These are phyloP conservation scores for Petroica traversi DNA, from an alignment of 2,113 vertebrate genomes.

Conservation along the genomic window DNA sequence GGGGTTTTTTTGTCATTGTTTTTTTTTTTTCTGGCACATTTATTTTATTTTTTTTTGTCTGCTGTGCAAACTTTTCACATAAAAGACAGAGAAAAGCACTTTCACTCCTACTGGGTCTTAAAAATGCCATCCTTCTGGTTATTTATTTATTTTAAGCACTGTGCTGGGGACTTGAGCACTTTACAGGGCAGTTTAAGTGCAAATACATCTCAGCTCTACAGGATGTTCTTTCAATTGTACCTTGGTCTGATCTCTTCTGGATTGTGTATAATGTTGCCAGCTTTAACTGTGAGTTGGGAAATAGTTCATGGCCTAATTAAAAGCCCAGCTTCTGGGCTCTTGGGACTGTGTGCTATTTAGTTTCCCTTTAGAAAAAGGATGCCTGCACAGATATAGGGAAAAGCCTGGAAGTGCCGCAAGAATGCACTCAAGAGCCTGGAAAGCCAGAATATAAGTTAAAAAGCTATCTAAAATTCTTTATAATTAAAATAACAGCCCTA, in stretches of 20 bases:
- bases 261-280: background rate
- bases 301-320: conserved; percentile 1
- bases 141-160: background rate
- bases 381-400: background rate
- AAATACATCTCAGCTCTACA: background rate
- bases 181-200: background rate
- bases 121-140: background rate
- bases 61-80: conserved; percentile 7
- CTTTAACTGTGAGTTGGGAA: background rate
- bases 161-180: background rate
- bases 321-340: background rate
- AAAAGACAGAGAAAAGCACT: conserved; percentile 32
- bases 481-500: background rate
- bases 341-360: background rate
- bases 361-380: background rate
- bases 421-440: background rate
- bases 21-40: background rate
- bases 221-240: background rate
- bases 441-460: background rate
- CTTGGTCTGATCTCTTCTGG: background rate
- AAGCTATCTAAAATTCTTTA: background rate
- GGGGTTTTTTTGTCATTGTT: background rate
- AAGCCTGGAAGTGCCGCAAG: background rate
- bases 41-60: background rate
- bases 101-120: background rate